Conservation (phyloP, 2,113 vertebrate species). For the Misgurnus mizolepis region DNA sequence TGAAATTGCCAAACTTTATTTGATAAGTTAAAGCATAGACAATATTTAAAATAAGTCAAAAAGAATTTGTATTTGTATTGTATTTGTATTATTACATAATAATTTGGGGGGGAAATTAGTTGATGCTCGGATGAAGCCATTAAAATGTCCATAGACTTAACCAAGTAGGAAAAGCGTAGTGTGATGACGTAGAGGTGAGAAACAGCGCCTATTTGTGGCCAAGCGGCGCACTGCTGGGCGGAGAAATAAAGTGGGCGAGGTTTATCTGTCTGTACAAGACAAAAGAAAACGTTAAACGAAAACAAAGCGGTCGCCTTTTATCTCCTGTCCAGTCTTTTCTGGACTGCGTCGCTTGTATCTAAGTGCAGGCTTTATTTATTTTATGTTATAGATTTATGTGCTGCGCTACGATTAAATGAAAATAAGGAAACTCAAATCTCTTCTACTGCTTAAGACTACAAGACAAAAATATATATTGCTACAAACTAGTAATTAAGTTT, state of each 20-base stretch:
- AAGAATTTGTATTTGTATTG: too few species aligned
- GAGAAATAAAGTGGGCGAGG: constrained; percentile 37
- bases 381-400: neutral
- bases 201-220: constrained; percentile 5
- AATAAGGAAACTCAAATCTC: neutral
- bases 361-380: neutral
- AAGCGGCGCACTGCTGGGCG: constrained; percentile 5
- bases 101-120: too few species aligned
- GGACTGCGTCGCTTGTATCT: neutral
- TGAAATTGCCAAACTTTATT: too few species aligned
- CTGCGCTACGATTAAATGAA: neutral
- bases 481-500: neutral
- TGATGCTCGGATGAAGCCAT: too few species aligned
- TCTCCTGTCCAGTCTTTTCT: neutral
- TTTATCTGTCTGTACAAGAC: constrained; percentile 43
- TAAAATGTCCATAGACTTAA: too few species aligned
- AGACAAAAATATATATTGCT: neutral
- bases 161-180: too few species aligned
- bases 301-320: constrained; percentile 57
- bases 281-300: constrained; percentile 51
- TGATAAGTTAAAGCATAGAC: too few species aligned
- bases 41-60: too few species aligned
- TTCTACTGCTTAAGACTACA: neutral
- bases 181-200: neutral
- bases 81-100: too few species aligned